Evolutionary conservation across 2,888 invertebrate species (phyloP).

Genomic region (Dynastes grantii): DNA sequence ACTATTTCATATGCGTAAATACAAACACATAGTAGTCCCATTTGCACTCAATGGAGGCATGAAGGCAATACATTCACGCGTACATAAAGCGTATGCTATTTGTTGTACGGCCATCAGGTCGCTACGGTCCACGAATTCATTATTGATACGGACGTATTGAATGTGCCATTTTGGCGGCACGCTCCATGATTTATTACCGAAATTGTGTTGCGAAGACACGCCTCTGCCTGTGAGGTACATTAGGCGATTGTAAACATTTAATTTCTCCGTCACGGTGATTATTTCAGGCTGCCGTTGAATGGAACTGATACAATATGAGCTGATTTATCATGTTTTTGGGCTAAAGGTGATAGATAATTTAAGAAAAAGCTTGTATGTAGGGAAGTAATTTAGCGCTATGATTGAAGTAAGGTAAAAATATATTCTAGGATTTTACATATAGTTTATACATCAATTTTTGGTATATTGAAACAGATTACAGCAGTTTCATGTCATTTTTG

Average conservation of each 20-base stretch:
- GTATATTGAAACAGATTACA: too few species aligned
- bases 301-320: not conserved
- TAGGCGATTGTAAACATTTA: conserved; percentile 34
- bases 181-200: conserved; percentile 20
- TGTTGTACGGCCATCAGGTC: not conserved
- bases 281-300: not conserved
- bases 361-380: too few species aligned
- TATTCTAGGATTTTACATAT: too few species aligned
- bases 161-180: conserved; percentile 4
- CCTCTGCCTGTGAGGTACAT: conserved; percentile 25
- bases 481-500: too few species aligned
- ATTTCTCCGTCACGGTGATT: conserved; percentile 9
- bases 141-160: conserved; percentile 6
- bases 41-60: not conserved
- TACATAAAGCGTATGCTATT: conserved; percentile 5
- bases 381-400: too few species aligned
- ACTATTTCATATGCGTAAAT: not conserved
- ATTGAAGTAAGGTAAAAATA: too few species aligned
- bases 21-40: not conserved
- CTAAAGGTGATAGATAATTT: not conserved
- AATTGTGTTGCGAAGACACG: not conserved
- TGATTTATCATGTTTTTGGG: not conserved
- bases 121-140: conserved; percentile 15
- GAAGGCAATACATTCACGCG: not conserved
- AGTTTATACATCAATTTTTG: too few species aligned